Conservation (phyloP, 2,113 vertebrate genomes). For the Potamarius usumacintae region DNA sequence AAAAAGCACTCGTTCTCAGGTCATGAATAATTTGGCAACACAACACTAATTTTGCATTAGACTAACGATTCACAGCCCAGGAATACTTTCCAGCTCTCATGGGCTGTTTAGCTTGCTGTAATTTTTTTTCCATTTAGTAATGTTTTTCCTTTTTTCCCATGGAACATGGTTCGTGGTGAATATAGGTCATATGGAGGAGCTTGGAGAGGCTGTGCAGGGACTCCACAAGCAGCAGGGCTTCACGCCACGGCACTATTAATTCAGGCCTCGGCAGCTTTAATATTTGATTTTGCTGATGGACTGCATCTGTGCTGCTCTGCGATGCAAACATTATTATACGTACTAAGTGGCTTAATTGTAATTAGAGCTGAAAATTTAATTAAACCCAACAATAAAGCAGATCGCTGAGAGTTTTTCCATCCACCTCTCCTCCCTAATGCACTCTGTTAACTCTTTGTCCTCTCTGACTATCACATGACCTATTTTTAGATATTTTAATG, state of each 20-base stretch:
- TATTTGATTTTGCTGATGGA: constrained; percentile 83
- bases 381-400: constrained; percentile 77
- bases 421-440: constrained; percentile 38
- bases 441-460: constrained; percentile 53
- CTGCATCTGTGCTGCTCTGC: constrained; percentile 83
- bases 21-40: constrained; percentile 78
- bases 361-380: constrained; percentile 84
- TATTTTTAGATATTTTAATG: constrained; percentile 4
- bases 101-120: constrained; percentile 62
- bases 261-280: constrained; percentile 78
- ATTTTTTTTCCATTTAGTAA: constrained; percentile 67
- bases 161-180: constrained; percentile 63
- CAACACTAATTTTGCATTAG: constrained; percentile 81
- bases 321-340: constrained; percentile 83
- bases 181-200: constrained; percentile 75
- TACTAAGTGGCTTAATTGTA: constrained; percentile 85
- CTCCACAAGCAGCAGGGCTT: constrained; percentile 57
- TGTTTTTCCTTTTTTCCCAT: constrained; percentile 63
- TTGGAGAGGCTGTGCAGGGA: constrained; percentile 64
- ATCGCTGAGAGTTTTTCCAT: constrained; percentile 60
- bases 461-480: constrained; percentile 17
- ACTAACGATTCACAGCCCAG: constrained; percentile 81
- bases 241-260: constrained; percentile 76
- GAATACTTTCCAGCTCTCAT: constrained; percentile 75
- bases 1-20: constrained; percentile 69